These are phyloP conservation scores for Alauda arvensis DNA, from an alignment of 2,797 vertebrate genomes.

Conservation along the genomic window DNA sequence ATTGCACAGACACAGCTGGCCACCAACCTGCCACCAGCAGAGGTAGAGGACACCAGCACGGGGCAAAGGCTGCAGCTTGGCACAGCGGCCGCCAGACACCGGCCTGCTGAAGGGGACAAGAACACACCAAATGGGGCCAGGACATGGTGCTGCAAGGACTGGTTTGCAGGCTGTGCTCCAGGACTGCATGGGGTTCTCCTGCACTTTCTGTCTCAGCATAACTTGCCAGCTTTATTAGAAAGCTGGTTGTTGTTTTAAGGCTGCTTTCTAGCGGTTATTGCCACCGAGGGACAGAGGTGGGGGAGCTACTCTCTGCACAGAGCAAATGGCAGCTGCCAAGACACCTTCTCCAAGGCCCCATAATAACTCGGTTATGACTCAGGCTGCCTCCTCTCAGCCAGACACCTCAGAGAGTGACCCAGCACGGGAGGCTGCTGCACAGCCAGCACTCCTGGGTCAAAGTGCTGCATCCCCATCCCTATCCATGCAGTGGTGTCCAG, in stretches of 20 bases:
- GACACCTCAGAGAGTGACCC: neutral
- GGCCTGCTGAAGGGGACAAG: neutral
- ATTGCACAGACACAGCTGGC: neutral
- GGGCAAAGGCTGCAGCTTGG: neutral
- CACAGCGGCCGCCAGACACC: fast-evolving
- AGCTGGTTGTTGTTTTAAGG: slow-evolving; percentile 40
- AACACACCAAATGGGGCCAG: fast-evolving
- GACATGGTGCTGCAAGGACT: neutral
- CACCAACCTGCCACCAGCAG: neutral
- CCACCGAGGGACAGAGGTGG: neutral
- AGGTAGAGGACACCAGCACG: fast-evolving
- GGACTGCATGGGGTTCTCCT: neutral
- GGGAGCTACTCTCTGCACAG: neutral
- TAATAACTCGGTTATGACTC: neutral
- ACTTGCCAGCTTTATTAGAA: slow-evolving; percentile 37
- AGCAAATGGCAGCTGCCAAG: slow-evolving; percentile 26
- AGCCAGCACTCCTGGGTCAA: neutral
- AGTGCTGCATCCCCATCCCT: neutral
- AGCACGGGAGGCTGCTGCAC: neutral
- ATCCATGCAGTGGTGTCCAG: fast-evolving
- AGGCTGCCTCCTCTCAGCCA: neutral
- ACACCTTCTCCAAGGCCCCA: slow-evolving; percentile 17
- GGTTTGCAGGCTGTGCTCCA: neutral
- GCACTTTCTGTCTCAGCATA: neutral
- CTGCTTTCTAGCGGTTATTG: slow-evolving; percentile 3